A percentile compares a stretch with the other conserved stretches of the same genome.
Conservation (phyloP, 2,888 invertebrate species). For the Strigamia crassipes region DNA sequence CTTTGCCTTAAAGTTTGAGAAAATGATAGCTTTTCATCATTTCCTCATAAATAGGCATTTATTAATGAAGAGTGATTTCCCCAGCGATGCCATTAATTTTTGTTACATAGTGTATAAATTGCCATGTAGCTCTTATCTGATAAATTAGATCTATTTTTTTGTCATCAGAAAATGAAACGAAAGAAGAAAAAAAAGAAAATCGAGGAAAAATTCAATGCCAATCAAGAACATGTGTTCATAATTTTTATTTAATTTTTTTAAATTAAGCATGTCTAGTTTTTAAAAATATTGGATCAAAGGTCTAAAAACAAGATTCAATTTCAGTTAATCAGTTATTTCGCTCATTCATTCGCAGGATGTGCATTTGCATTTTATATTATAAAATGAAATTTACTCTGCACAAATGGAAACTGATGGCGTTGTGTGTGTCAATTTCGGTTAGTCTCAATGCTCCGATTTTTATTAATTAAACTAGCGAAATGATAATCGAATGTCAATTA, state of each 20-base stretch:
- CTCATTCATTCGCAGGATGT: neutral
- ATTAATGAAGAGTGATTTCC: slow-evolving; percentile 42
- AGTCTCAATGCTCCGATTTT: neutral
- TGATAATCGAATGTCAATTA: slow-evolving; percentile 7
- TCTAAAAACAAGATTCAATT: neutral
- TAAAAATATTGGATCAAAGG: neutral
- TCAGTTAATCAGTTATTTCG: neutral
- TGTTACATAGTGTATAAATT: slow-evolving; percentile 34
- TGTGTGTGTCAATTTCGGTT: slow-evolving; percentile 29
- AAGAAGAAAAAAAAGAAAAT: too few relatives aligned
- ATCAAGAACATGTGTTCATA: neutral
- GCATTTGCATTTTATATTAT: slow-evolving; percentile 2
- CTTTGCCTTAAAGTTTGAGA: neutral
- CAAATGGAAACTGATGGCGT: slow-evolving; percentile 21
- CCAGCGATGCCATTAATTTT: slow-evolving; percentile 37
- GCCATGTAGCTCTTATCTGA: slow-evolving; percentile 29
- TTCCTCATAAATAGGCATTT: slow-evolving; percentile 32
- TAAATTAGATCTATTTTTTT: slow-evolving; percentile 1
- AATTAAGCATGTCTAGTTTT: neutral
- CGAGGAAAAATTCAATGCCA: neutral
- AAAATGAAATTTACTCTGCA: neutral
- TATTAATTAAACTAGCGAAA: neutral
- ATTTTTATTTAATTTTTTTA: neutral
- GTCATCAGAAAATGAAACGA: too few relatives aligned
- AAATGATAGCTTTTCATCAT: slow-evolving; percentile 38